Base-by-base conservation (phyloP, 2,113 vertebrate genomes). In the Sakesphorus luctuosus region DNA sequence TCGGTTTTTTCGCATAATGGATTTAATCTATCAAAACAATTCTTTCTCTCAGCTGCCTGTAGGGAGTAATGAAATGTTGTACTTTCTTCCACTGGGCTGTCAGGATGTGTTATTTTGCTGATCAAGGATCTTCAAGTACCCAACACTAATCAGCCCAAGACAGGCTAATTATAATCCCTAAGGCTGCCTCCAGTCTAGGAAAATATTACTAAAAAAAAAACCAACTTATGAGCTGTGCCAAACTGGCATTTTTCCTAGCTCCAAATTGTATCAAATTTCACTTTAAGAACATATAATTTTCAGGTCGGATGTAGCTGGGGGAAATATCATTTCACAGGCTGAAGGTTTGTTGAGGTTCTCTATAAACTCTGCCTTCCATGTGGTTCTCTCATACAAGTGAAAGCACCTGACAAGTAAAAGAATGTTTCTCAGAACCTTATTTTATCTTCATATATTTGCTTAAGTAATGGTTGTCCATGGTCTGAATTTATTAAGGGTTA, bases 221-320 rank as follows among this genome's bases (percentile, higher is more conserved):
- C n/a, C n/a, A 28, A 13, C 5, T 3, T 11, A 19, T 43, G 38
- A 94, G 15, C 24, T 61, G 75, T 92, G 68, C 38, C 73, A 93
- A 84, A 47, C 13, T 43, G 52, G 68, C n/a, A 7, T 50, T 92
- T 92, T 89, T 91, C 65, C 69, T 84, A 40, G 13, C 44, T 90
- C 52, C 79, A 79, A 85, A 73, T 65, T 47, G 38, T 95, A 78
- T 87, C 80, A 90, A 38, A 86, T 95, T 90, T 94, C 78, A 85
- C 58, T 89, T 89, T 73, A 71, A 66, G 63, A 75, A 73, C 6
- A 4, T 38, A 20, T 59, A 52, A 89, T 82, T 89, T 91, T 67
- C 66, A 84, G 25, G 19, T 31, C 15, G 1, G 40, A 58, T 35
- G 13, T 75, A 68, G 35, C 82, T 20, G 26, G 5, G 8, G 36